Percentiles rank a stretch among this genome's conserved stretches.
phyloP scores from a whole-genome alignment of 2,888 invertebrate species.

The Tetramorium bicarinatum region DNA sequence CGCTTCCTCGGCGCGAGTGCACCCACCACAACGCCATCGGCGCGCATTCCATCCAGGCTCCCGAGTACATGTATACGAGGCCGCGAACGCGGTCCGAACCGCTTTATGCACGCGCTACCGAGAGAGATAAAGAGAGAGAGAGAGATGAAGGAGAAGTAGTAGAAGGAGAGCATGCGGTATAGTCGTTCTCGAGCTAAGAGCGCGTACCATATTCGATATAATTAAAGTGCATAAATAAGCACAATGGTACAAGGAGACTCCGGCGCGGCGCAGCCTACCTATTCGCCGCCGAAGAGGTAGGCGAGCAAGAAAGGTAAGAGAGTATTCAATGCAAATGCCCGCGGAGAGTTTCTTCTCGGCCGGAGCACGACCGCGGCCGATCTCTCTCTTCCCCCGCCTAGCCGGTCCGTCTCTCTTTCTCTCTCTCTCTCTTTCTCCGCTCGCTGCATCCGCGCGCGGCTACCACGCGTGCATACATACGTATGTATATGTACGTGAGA shows the following conservation, averaged over 20 bases:
- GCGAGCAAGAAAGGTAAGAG: slow-evolving; percentile 76
- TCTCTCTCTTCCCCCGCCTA: not conserved
- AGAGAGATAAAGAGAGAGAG: not conserved
- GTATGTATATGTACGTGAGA: slow-evolving; percentile 13
- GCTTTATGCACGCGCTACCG: slow-evolving; percentile 33
- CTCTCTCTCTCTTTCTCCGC: slow-evolving; percentile 17
- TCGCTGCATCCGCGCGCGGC: slow-evolving; percentile 49
- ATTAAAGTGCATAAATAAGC: slow-evolving; percentile 86
- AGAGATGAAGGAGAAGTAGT: not conserved
- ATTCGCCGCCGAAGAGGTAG: slow-evolving; percentile 42
- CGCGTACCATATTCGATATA: slow-evolving; percentile 85
- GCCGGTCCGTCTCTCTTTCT: not conserved
- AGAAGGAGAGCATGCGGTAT: slow-evolving; percentile 17
- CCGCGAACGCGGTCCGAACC: slow-evolving; percentile 15
- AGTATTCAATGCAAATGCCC: slow-evolving; percentile 86
- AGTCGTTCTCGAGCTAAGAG: slow-evolving; percentile 64
- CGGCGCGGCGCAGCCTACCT: slow-evolving; percentile 53
- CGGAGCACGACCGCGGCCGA: slow-evolving; percentile 51
- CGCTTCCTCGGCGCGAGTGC: slow-evolving; percentile 21
- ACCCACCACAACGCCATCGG: slow-evolving; percentile 2
- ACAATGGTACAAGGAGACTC: slow-evolving; percentile 84
- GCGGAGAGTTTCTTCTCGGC: slow-evolving; percentile 64
- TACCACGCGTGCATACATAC: slow-evolving; percentile 26
- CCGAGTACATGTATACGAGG: slow-evolving; percentile 14
- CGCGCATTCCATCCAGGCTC: slow-evolving; percentile 28